Conservation (phyloP, 2,113 vertebrate species). For the Leptocoma aspasia region DNA sequence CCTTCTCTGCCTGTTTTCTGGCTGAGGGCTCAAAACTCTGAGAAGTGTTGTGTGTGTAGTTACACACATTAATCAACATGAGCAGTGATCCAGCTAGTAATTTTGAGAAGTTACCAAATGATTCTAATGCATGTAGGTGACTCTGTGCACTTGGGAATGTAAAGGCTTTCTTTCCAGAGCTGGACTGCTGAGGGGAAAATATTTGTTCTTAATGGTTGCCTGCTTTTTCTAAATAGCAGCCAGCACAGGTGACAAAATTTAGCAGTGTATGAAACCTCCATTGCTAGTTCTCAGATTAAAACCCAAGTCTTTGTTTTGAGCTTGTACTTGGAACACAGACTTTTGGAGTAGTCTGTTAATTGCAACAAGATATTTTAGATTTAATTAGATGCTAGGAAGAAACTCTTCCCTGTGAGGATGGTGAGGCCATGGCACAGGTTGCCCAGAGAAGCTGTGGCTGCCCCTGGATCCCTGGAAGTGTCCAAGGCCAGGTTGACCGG, state of each 20-base stretch:
- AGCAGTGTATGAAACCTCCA: neutral
- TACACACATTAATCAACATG: rapidly evolving
- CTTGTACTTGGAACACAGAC: neutral
- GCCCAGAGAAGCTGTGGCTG: neutral
- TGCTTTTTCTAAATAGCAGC: neutral
- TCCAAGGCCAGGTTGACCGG: rapidly evolving
- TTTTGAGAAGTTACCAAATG: neutral
- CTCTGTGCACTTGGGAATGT: neutral
- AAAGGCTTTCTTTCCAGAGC: neutral
- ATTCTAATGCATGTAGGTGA: neutral
- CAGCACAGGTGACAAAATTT: neutral
- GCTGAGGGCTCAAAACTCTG: neutral
- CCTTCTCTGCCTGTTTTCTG: neutral
- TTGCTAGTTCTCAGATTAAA: neutral
- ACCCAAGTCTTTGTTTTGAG: neutral
- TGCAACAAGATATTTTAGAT: neutral
- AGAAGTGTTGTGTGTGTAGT: neutral
- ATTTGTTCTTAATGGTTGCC: neutral
- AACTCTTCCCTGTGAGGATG: neutral
- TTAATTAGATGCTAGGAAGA: neutral
- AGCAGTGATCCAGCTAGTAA: no score
- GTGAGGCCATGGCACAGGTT: neutral
- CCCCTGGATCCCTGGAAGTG: neutral
- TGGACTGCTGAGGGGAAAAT: neutral
- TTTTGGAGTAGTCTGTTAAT: neutral